phyloP scores from a whole-genome alignment of 2,797 vertebrate species.

The Limosa lapponica region DNA sequence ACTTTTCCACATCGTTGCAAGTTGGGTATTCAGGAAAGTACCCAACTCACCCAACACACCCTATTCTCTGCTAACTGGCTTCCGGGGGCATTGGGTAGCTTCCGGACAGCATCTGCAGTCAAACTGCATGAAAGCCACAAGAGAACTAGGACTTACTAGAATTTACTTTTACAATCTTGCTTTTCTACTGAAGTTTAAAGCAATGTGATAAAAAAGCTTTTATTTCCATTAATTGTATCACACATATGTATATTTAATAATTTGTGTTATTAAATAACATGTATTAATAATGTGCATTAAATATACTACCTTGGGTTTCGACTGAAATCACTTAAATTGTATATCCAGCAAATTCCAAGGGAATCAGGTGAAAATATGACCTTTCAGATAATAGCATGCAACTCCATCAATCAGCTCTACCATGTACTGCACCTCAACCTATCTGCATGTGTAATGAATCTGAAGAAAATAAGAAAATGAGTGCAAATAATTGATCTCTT shows the following conservation, averaged over 20 bases:
- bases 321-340: constrained; percentile 36
- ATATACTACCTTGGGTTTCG: not conserved
- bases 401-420: constrained; percentile 61
- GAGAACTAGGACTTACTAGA: not conserved
- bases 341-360: constrained; percentile 60
- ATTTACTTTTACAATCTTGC: not conserved
- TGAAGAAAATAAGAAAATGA: constrained; percentile 54
- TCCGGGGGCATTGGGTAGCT: not conserved
- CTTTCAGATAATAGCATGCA: constrained; percentile 54
- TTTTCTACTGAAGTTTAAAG: not conserved
- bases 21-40: not conserved
- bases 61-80: not conserved
- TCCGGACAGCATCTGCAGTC: not conserved
- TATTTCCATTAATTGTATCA: not conserved
- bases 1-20: not conserved
- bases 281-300: not conserved
- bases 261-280: not conserved
- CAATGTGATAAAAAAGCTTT: not conserved
- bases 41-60: not conserved
- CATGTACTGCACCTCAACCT: constrained; percentile 9
- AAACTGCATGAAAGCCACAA: not conserved
- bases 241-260: not conserved
- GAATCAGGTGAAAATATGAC: constrained; percentile 66
- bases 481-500: not conserved
- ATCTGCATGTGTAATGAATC: constrained; percentile 32